Evolutionary conservation across 2,113 vertebrate species (phyloP).

Genomic region (Sceloporus undulatus): DNA sequence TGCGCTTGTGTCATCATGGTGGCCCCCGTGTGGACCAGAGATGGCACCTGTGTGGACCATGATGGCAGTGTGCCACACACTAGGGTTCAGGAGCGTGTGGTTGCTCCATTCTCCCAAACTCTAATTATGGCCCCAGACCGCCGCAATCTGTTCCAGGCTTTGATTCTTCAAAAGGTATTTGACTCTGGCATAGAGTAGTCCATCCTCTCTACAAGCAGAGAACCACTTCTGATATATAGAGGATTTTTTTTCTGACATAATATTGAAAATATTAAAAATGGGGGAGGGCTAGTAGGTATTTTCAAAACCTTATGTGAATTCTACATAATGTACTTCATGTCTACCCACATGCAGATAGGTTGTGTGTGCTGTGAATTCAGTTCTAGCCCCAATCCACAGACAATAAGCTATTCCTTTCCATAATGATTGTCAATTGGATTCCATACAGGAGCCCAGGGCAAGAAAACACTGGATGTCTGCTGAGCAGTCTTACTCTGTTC

Average conservation of each 20-base stretch:
- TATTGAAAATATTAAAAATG: neutral
- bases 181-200: neutral
- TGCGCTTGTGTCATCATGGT: too few relatives aligned
- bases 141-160: too few relatives aligned
- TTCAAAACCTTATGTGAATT: neutral
- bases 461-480: slow-evolving; percentile 10
- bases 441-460: slow-evolving; percentile 22
- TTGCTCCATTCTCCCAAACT: too few relatives aligned
- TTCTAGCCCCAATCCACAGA: neutral
- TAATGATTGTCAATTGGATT: slow-evolving; percentile 42
- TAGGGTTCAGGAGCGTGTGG: too few relatives aligned
- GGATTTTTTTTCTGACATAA: neutral
- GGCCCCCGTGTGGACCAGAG: too few relatives aligned
- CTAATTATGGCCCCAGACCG: too few relatives aligned
- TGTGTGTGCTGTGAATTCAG: slow-evolving; percentile 43
- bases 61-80: too few relatives aligned
- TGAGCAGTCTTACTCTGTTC: slow-evolving; percentile 50
- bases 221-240: neutral
- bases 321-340: slow-evolving; percentile 16
- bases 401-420: slow-evolving; percentile 37
- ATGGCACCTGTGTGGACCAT: too few relatives aligned
- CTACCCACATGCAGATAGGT: slow-evolving; percentile 7
- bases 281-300: neutral
- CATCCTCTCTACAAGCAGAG: too few relatives aligned
- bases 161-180: too few relatives aligned